These are phyloP conservation scores for Pseudonaja textilis DNA, from an alignment of 2,113 vertebrate genomes.

Conservation along the genomic window DNA sequence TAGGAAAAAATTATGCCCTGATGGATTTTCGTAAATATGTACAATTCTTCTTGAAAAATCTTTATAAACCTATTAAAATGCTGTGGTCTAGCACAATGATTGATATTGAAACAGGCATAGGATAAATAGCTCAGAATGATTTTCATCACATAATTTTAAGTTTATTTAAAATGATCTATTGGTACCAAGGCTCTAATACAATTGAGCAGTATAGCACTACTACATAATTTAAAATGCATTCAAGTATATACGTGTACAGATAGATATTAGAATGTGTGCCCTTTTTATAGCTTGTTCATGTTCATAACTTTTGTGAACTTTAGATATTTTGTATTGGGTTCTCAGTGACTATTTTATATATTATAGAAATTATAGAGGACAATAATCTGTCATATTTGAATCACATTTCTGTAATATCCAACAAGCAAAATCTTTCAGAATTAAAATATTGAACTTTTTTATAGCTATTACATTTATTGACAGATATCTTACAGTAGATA, in stretches of 20 bases:
- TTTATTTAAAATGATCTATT: constrained; percentile 50
- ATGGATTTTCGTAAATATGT: constrained; percentile 68
- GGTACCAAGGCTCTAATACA: constrained; percentile 24
- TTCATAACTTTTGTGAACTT: constrained; percentile 11
- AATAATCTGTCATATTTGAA: background rate
- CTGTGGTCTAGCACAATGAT: constrained; percentile 53
- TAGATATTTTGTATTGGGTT: background rate
- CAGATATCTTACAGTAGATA: background rate
- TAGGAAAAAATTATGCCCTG: constrained; percentile 62
- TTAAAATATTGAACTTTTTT: background rate
- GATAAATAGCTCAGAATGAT: constrained; percentile 49
- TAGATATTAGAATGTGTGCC: constrained; percentile 8
- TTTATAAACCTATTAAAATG: constrained; percentile 66
- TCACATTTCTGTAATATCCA: constrained; percentile 16
- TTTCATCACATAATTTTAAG: constrained; percentile 46
- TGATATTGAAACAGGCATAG: constrained; percentile 53
- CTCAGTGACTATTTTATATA: constrained; percentile 9
- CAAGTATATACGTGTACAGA: background rate
- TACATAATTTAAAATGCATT: constrained; percentile 1
- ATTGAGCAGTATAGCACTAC: constrained; percentile 19
- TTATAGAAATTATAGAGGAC: constrained; percentile 7
- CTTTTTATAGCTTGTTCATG: background rate
- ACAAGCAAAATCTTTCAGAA: background rate
- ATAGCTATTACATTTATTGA: background rate
- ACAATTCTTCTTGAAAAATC: constrained; percentile 64